These are phyloP conservation scores for Vulpes ferrilata DNA, from an alignment of 2,113 vertebrate genomes.

Conservation along the genomic window DNA sequence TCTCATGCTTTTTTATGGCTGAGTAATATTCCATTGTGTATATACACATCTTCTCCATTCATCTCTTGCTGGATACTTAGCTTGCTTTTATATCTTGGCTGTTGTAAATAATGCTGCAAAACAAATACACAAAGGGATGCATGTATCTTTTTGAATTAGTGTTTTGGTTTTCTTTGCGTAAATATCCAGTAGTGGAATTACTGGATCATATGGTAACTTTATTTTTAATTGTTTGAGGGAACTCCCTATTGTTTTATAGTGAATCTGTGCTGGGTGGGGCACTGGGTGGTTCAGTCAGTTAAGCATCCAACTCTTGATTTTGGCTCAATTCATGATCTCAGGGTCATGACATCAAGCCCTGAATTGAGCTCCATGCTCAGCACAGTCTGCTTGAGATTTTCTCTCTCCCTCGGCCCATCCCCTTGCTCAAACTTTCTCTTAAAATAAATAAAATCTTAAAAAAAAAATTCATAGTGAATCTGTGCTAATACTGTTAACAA, in stretches of 20 bases:
- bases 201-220: not conserved
- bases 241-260: not conserved
- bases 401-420: not conserved
- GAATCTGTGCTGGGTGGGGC: not conserved
- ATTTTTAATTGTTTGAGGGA: not conserved
- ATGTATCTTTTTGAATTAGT: not conserved
- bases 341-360: not conserved
- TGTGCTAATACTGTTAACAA: conserved; percentile 6
- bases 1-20: not conserved
- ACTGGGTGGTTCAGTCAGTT: not conserved
- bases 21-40: not conserved
- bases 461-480: not conserved
- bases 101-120: not conserved
- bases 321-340: not conserved
- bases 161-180: not conserved
- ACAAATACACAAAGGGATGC: not conserved
- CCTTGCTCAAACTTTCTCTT: not conserved
- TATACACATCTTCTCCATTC: not conserved
- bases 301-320: not conserved
- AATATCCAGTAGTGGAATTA: not conserved
- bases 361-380: not conserved
- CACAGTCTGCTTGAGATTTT: not conserved
- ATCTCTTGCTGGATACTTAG: not conserved
- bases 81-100: not conserved
- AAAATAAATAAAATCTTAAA: not conserved